Evolutionary conservation across 2,888 invertebrate species (phyloP), one percentile per base, ranked within the genome.

Genomic region (Amiota communis): DNA sequence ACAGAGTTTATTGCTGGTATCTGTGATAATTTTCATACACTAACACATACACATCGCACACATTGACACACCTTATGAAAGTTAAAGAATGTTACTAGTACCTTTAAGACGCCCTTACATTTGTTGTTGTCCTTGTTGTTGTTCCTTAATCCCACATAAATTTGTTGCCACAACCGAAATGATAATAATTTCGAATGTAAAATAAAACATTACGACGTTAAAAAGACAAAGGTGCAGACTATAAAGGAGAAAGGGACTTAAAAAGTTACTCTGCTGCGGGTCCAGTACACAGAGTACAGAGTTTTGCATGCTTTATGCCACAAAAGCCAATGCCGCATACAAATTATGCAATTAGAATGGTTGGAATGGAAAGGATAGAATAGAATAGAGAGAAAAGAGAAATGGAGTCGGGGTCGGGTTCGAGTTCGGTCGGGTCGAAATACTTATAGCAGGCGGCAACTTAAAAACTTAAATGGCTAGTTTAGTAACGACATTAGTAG

Each of bases 341-440:
- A 88, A 89, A 88, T 88, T 87, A 87, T 86, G 88, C 84, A 88
- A 88, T 88, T 89, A 88, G 82, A 36, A 56, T 65, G 64, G 51
- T 75, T 79, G 74, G 59, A 20, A 71, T 4, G 15, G 1, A 59
- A 17, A 23, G 23, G 23, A 23, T 23, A 23, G 20, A 2, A 17
- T 20, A 59, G 59, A 6, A 36, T 17, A 59, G 59, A 59, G 10
- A 57, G 53, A n/a, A 12, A 51, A 51, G 12, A n/a, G 12, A n/a
- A 20, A 20, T 59, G 12, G 15, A 10, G 20, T 17, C 11, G 20
- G 59, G 20, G 20, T 59, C 11, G 17, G 20, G 53, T 51, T 51
- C 53, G 17, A 59, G 53, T 51, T 51, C 53, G 4, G 6, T 6
- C 6, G 36, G 36, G 36, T 36, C 36, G 6, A 36, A 6, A 36